Conservation (phyloP, 2,888 invertebrate species). For the Villa cingulata region DNA sequence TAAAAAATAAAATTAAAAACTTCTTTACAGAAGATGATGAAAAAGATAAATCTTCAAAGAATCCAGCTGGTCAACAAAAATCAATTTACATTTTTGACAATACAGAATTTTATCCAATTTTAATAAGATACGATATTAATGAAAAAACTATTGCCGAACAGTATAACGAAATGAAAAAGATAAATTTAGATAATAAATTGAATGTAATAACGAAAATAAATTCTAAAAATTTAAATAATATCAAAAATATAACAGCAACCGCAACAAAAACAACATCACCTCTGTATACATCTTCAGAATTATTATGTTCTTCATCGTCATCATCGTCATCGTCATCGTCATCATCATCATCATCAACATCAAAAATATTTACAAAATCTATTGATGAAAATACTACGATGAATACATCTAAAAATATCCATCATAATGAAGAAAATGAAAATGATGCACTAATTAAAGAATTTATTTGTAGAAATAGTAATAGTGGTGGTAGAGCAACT, state of each 20-base stretch:
- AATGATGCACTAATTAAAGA: background rate
- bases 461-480: no score
- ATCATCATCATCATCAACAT: background rate
- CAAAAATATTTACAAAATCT: background rate
- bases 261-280: background rate
- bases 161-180: background rate
- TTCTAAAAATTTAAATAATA: no score
- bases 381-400: background rate
- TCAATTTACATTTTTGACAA: conserved; percentile 14
- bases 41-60: background rate
- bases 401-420: conserved; percentile 5
- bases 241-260: no score
- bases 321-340: no score
- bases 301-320: background rate
- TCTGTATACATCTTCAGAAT: no score
- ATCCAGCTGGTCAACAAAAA: background rate
- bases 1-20: no score
- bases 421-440: conserved; percentile 1
- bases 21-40: no score
- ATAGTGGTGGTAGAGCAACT: no score
- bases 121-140: conserved; percentile 14
- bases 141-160: background rate
- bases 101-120: conserved; percentile 14
- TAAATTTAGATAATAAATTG: conserved; percentile 8
- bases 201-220: background rate